Evolutionary conservation across 2,113 vertebrate genomes (phyloP).

Genomic region (Ptilonorhynchus violaceus): DNA sequence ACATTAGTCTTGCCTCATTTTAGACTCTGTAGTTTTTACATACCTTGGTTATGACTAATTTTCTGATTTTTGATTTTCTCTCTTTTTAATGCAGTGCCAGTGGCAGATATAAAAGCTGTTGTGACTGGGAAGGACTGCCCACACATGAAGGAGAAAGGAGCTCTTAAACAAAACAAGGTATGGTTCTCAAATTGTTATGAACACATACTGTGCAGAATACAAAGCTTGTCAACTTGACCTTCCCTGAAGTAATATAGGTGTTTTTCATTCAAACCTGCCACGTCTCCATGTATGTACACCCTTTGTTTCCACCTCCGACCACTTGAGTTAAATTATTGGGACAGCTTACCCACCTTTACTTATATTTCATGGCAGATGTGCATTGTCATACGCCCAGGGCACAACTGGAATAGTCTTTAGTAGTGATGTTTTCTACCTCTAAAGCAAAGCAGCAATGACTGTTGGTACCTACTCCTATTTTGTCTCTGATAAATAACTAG

Average conservation of each 20-base stretch:
- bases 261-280: background rate
- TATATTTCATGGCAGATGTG: background rate
- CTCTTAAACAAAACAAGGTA: conserved; percentile 99
- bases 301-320: background rate
- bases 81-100: conserved; percentile 84
- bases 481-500: background rate
- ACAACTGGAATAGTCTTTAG: background rate
- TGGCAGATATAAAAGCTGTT: conserved; percentile 98
- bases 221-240: background rate
- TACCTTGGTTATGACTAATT: background rate
- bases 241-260: background rate
- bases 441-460: background rate
- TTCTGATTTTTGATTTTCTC: conserved; percentile 18
- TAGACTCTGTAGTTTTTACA: background rate
- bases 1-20: background rate
- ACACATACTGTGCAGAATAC: background rate
- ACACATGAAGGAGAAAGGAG: conserved; percentile 99
- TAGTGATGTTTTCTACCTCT: background rate
- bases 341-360: background rate
- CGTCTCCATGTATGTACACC: background rate
- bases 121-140: conserved; percentile 99
- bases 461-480: background rate
- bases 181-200: background rate
- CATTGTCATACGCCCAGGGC: background rate
- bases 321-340: background rate